Evolutionary conservation across 2,113 vertebrate genomes (phyloP).

Genomic region (Carassius carassius): DNA sequence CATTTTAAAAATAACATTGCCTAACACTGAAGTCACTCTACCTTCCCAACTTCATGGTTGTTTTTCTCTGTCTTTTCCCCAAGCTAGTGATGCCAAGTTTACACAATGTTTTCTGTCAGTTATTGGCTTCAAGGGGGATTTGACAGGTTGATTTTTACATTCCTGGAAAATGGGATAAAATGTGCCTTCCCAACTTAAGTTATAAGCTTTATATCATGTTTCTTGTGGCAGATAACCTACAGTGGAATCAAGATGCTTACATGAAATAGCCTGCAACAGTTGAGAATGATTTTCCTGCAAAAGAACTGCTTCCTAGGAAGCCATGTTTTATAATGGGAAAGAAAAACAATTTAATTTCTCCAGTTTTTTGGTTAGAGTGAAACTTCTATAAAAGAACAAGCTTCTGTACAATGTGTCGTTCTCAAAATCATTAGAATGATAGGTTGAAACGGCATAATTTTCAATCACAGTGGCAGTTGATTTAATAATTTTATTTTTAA

Average conservation of each 20-base stretch:
- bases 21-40: background rate
- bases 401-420: constrained; percentile 21
- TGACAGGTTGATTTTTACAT: constrained; percentile 68
- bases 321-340: background rate
- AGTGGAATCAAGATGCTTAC: background rate
- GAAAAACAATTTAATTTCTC: background rate
- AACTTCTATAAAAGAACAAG: background rate
- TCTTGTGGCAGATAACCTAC: background rate
- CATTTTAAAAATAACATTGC: background rate
- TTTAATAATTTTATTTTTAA: no score
- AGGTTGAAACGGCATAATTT: background rate
- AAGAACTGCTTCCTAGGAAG: background rate
- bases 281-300: background rate
- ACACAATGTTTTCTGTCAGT: background rate
- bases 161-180: constrained; percentile 54
- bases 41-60: constrained; percentile 48
- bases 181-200: constrained; percentile 49
- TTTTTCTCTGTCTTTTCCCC: constrained; percentile 39
- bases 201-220: constrained; percentile 33
- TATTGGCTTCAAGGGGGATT: constrained; percentile 36
- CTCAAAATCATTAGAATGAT: background rate
- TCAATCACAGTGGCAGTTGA: background rate
- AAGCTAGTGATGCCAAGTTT: constrained; percentile 61
- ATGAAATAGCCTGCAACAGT: background rate
- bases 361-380: background rate